A percentile compares a stretch with the other conserved stretches of the same genome.
Evolutionary conservation across 2,888 invertebrate genomes (phyloP).

Genomic region (Drosophila peninsularis): DNA sequence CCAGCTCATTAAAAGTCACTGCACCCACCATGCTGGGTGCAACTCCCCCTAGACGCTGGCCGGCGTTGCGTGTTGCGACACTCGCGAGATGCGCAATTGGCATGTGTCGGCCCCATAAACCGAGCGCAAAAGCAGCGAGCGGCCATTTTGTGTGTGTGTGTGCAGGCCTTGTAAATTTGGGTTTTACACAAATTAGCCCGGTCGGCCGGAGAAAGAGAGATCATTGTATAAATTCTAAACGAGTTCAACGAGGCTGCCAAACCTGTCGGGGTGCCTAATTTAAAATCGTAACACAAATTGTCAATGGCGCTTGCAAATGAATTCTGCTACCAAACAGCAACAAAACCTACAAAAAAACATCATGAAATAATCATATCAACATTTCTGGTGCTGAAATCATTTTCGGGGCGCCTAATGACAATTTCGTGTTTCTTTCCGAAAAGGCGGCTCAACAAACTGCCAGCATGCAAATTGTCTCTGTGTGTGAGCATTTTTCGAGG

Average conservation of each 20-base stretch:
- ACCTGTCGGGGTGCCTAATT: conserved; percentile 66
- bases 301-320: conserved; percentile 53
- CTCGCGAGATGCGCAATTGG: conserved; percentile 44
- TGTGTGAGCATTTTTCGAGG: conserved; percentile 36
- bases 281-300: conserved; percentile 35
- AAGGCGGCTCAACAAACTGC: conserved; percentile 63
- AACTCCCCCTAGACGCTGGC: neutral
- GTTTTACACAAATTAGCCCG: conserved; percentile 69
- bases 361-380: conserved; percentile 41
- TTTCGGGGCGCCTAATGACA: conserved; percentile 65
- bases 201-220: conserved; percentile 23
- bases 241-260: conserved; percentile 56
- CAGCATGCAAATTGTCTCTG: conserved; percentile 65
- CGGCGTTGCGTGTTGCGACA: conserved; percentile 56
- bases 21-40: conserved; percentile 60
- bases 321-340: neutral
- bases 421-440: conserved; percentile 63
- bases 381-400: conserved; percentile 28
- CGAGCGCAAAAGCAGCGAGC: conserved; percentile 42
- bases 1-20: conserved; percentile 75
- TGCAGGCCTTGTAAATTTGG: conserved; percentile 56
- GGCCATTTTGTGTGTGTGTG: conserved; percentile 72
- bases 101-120: conserved; percentile 65
- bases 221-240: conserved; percentile 68
- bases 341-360: conserved; percentile 14